These are phyloP conservation scores for Tragelaphus scriptus DNA, from an alignment of 2,113 vertebrate species.

Conservation along the genomic window DNA sequence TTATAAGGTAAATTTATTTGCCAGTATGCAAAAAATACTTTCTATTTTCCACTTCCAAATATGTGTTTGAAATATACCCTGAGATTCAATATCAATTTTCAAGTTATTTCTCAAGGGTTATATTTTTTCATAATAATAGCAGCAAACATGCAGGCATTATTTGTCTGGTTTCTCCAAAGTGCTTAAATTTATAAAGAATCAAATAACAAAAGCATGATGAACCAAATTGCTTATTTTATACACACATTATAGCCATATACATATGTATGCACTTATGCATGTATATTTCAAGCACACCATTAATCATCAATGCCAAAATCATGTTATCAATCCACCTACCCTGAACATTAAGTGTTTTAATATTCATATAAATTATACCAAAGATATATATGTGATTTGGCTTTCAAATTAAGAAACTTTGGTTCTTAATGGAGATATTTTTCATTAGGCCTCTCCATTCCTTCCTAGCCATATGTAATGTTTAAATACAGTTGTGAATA, in stretches of 20 bases:
- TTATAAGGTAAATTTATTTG: constrained; percentile 69
- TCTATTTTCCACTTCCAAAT: constrained; percentile 68
- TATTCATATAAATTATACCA: constrained; percentile 30
- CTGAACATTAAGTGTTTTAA: constrained; percentile 23
- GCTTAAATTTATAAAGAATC: constrained; percentile 39
- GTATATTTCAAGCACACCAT: constrained; percentile 16
- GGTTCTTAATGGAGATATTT: constrained; percentile 26
- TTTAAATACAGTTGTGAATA: constrained; percentile 51
- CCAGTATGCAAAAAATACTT: constrained; percentile 70
- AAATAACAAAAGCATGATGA: constrained; percentile 7
- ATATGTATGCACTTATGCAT: constrained; percentile 7
- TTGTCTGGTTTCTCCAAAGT: constrained; percentile 35
- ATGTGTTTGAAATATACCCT: constrained; percentile 61
- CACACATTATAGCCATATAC: background rate
- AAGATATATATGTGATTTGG: background rate
- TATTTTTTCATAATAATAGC: constrained; percentile 57
- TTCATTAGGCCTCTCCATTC: background rate
- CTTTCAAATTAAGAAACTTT: constrained; percentile 31
- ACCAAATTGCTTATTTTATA: background rate
- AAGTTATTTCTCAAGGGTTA: constrained; percentile 67
- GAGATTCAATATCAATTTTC: constrained; percentile 68
- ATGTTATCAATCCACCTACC: constrained; percentile 34
- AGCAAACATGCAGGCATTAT: constrained; percentile 23
- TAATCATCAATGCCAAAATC: constrained; percentile 55
- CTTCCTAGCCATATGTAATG: constrained; percentile 26